Conservation (phyloP, 2,797 vertebrate genomes). For the Danio albolineatus region DNA sequence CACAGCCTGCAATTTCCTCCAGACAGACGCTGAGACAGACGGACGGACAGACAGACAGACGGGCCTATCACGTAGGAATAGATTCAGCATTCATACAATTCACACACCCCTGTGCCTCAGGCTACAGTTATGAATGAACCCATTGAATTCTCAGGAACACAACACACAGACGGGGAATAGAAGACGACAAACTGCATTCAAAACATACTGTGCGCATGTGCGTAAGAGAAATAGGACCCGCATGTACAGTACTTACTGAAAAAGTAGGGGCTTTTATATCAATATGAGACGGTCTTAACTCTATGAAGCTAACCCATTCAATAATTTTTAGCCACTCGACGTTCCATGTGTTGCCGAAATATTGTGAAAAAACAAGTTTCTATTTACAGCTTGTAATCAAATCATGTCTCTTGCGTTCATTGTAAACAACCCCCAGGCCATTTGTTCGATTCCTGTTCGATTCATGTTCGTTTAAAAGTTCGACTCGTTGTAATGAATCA, state of each 20-base stretch:
- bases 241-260: slow-evolving; percentile 20
- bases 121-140: slow-evolving; percentile 57
- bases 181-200: slow-evolving; percentile 16
- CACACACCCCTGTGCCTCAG: slow-evolving; percentile 47
- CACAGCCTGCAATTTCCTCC: slow-evolving; percentile 66
- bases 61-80: slow-evolving; percentile 52
- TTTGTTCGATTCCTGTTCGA: background rate
- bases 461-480: background rate
- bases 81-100: slow-evolving; percentile 55
- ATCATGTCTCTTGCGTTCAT: no score
- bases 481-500: background rate
- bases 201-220: slow-evolving; percentile 30
- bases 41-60: slow-evolving; percentile 41
- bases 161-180: slow-evolving; percentile 43
- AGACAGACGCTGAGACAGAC: slow-evolving; percentile 45
- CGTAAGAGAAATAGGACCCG: slow-evolving; percentile 38
- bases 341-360: background rate
- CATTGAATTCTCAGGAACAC: slow-evolving; percentile 56
- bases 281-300: background rate
- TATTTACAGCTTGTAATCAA: background rate
- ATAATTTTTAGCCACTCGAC: background rate
- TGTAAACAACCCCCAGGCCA: background rate
- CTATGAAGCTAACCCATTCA: no score
- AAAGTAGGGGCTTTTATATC: slow-evolving; percentile 38
- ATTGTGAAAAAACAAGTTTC: background rate